phyloP scores from a whole-genome alignment of 2,888 invertebrate species.

The Apodemia hepburni region DNA sequence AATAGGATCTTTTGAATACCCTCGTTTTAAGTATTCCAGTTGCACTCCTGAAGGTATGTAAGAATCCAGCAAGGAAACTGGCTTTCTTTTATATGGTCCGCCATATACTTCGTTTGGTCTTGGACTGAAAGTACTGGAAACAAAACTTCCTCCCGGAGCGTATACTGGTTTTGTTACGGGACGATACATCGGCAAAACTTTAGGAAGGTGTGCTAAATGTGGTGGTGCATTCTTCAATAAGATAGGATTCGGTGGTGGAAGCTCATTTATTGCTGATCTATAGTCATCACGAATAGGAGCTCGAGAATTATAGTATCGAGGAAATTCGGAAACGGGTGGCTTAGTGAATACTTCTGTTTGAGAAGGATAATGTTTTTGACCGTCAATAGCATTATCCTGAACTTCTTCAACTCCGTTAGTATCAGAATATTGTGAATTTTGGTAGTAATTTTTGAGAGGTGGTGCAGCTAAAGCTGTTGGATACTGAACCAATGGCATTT shows the following conservation, averaged over 20 bases:
- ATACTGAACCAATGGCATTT: conserved; percentile 54
- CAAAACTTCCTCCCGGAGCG: conserved; percentile 40
- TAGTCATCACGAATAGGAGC: conserved; percentile 53
- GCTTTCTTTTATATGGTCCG: conserved; percentile 51
- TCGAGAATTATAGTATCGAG: conserved; percentile 57
- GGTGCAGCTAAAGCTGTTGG: conserved; percentile 46
- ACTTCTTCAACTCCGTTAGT: conserved; percentile 51
- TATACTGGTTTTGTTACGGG: conserved; percentile 61
- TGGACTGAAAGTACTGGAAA: conserved; percentile 42
- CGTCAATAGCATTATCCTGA: conserved; percentile 46
- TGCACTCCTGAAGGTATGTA: conserved; percentile 81
- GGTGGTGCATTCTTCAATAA: conserved; percentile 52
- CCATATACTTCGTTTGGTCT: conserved; percentile 48
- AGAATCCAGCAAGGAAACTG: conserved; percentile 79
- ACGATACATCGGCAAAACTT: conserved; percentile 58
- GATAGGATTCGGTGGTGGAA: conserved; percentile 60
- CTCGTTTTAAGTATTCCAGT: conserved; percentile 67
- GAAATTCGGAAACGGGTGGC: conserved; percentile 41
- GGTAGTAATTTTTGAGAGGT: conserved; percentile 52
- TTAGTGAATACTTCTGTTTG: conserved; percentile 49
- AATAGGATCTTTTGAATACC: conserved; percentile 61
- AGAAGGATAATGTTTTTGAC: conserved; percentile 45
- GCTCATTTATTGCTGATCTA: conserved; percentile 44
- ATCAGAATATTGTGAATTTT: conserved; percentile 46
- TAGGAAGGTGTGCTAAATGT: conserved; percentile 62